Evolutionary conservation across 1,140 invertebrate species (phyloP), one percentile per base, ranked within the genome.

Genomic region (Lordiphosa mommai): DNA sequence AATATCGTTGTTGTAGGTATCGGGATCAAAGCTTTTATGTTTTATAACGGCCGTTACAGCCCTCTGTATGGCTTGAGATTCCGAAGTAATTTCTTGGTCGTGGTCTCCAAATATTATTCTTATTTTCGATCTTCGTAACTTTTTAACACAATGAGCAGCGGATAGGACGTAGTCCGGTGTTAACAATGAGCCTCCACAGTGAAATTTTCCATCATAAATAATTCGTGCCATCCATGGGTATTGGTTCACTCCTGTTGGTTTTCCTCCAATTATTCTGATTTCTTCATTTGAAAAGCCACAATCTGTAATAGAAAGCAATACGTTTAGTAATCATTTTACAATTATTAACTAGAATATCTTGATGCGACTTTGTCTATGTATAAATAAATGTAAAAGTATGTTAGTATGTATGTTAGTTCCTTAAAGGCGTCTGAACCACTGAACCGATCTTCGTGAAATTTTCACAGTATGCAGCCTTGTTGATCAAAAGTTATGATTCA

Each of bases 1-100:
- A 41, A 97, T 94, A 80, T 97, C 96, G 74, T 96, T 95, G 87
- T 96, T 96, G 80, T 95, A 96, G 0, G 94, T 94, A 67, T 95
- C 94, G 3, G 93, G 91, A 85, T 96, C 94, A 80, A 96, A 97
- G 87, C 94, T 93, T 30, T 93, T 91, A 73, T 97, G 95, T 53
- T 94, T 91, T 65, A 95, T 93, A 43, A 96, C 92, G 7, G 92
- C 89, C n/a, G 93, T 92, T 8, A 96, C 94, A 2, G 93, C 93
- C 49, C 95, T 89, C 92, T 95, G 95, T 44, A 95, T 92, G 1
- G 95, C 93, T 2, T 92, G 91, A 3, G 93, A 92, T 74, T 96
- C 95, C 0, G 92, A 92, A 0, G 93, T 95, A 2, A 94, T 92
- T 27, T 92, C 93, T 85, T 95, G 94, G 87, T 96, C 94, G 70